phyloP scores from a whole-genome alignment of 1,140 invertebrate genomes.

The Battus philenor region DNA sequence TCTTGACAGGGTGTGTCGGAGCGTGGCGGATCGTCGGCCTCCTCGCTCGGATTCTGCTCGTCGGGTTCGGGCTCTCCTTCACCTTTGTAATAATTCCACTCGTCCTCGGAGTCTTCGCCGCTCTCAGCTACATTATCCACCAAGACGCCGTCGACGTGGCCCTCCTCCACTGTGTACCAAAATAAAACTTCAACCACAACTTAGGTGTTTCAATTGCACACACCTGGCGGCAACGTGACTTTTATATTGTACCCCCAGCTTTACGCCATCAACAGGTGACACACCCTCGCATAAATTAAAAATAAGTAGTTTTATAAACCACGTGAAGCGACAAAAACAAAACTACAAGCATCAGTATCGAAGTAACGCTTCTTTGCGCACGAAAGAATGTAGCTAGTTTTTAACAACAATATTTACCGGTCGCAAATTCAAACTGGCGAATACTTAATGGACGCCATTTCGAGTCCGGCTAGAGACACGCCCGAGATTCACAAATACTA shows the following conservation, averaged over 20 bases:
- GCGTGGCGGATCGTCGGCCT: constrained; percentile 55
- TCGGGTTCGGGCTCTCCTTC: constrained; percentile 68
- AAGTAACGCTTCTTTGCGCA: constrained; percentile 17
- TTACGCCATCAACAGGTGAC: constrained; percentile 63
- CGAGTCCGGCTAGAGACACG: constrained; percentile 60
- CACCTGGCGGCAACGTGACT: constrained; percentile 38
- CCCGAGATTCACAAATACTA: constrained; percentile 38
- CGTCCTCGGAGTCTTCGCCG: constrained; percentile 85
- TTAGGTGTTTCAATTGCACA: too few relatives aligned
- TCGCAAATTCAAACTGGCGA: constrained; percentile 64
- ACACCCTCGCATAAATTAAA: constrained; percentile 48
- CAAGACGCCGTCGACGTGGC: constrained; percentile 68
- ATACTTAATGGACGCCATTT: constrained; percentile 69
- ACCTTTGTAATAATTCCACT: constrained; percentile 85
- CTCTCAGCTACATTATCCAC: constrained; percentile 85
- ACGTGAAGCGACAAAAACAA: too few relatives aligned
- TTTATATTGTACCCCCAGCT: constrained; percentile 28
- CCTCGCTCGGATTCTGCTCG: constrained; percentile 50
- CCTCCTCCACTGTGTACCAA: constrained; percentile 56
- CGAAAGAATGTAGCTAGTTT: constrained; percentile 20
- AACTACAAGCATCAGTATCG: too few relatives aligned
- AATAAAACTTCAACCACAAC: constrained; percentile 31
- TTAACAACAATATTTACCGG: constrained; percentile 57
- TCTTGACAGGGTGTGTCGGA: constrained; percentile 71
- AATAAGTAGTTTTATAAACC: constrained; percentile 14